A percentile compares a stretch with the other conserved stretches of the same genome.
phyloP scores from a whole-genome alignment of 2,888 invertebrate genomes.

The Ormyrus nitidulus region DNA sequence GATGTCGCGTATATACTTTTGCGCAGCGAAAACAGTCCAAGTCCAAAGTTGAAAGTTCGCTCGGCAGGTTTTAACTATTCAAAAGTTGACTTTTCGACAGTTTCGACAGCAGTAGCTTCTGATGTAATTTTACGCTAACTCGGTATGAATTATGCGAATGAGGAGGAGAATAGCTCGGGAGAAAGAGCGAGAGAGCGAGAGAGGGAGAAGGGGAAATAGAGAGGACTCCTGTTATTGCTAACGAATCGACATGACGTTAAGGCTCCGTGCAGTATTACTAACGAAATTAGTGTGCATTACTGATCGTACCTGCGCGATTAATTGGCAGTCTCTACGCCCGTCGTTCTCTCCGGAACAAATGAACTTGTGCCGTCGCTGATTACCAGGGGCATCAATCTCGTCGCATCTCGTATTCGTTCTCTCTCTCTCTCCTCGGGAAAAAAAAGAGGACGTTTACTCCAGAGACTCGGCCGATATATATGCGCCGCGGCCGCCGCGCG shows the following conservation, averaged over 20 bases:
- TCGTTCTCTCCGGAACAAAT: slow-evolving; percentile 54
- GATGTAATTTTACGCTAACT: slow-evolving; percentile 52
- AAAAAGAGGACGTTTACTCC: slow-evolving; percentile 46
- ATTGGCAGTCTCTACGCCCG: slow-evolving; percentile 55
- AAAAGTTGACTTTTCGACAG: slow-evolving; percentile 51
- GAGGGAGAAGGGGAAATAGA: neutral
- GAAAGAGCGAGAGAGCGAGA: neutral
- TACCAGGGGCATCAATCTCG: slow-evolving; percentile 58
- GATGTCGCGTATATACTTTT: neutral
- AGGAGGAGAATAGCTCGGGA: slow-evolving; percentile 36
- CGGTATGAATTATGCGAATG: slow-evolving; percentile 54
- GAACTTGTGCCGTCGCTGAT: slow-evolving; percentile 58
- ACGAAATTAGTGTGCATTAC: slow-evolving; percentile 60
- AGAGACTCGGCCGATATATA: slow-evolving; percentile 17
- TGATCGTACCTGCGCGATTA: slow-evolving; percentile 58
- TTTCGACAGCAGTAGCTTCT: slow-evolving; percentile 27
- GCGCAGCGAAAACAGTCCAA: slow-evolving; percentile 12
- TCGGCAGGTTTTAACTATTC: slow-evolving; percentile 39
- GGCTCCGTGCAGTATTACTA: slow-evolving; percentile 56
- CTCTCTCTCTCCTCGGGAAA: slow-evolving; percentile 15
- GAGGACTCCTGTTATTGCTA: slow-evolving; percentile 54
- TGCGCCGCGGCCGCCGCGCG: neutral
- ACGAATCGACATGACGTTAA: slow-evolving; percentile 57
- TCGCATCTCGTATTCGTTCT: slow-evolving; percentile 49
- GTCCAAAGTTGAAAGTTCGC: slow-evolving; percentile 34